phyloP scores from a whole-genome alignment of 2,888 invertebrate species.

The Galerucella nymphaeae region DNA sequence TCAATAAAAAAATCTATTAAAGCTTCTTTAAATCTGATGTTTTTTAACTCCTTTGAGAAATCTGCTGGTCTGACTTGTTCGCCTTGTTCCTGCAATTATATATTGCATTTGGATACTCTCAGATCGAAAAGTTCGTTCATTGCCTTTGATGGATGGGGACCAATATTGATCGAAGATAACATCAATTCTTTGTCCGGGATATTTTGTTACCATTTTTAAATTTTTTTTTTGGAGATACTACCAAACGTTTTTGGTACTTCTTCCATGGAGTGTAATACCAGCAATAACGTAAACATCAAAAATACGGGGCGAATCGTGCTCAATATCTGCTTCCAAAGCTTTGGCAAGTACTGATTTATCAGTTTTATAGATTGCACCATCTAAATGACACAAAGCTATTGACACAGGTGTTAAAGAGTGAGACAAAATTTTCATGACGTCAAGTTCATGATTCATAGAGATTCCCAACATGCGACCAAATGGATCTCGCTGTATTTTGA shows the following conservation, averaged over 20 bases:
- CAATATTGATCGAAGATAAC: constrained; percentile 37
- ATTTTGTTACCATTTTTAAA: constrained; percentile 40
- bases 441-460: constrained; percentile 46
- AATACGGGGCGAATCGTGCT: constrained; percentile 19
- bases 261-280: constrained; percentile 50
- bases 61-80: constrained; percentile 48
- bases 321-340: too few species aligned
- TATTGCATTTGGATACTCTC: constrained; percentile 36
- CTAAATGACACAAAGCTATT: constrained; percentile 48
- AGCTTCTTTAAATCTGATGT: constrained; percentile 46
- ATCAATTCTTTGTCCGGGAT: constrained; percentile 17
- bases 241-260: constrained; percentile 41
- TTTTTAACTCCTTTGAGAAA: constrained; percentile 39
- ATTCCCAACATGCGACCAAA: background rate
- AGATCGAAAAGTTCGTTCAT: constrained; percentile 21
- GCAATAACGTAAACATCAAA: constrained; percentile 44
- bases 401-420: constrained; percentile 38
- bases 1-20: constrained; percentile 45
- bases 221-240: constrained; percentile 40
- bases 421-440: constrained; percentile 33
- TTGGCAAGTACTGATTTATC: too few species aligned
- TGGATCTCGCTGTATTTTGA: constrained; percentile 5
- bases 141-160: constrained; percentile 31
- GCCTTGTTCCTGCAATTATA: constrained; percentile 47
- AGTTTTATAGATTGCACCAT: constrained; percentile 48